Evolutionary conservation across 2,797 vertebrate genomes (phyloP).

Genomic region (Columba guinea): DNA sequence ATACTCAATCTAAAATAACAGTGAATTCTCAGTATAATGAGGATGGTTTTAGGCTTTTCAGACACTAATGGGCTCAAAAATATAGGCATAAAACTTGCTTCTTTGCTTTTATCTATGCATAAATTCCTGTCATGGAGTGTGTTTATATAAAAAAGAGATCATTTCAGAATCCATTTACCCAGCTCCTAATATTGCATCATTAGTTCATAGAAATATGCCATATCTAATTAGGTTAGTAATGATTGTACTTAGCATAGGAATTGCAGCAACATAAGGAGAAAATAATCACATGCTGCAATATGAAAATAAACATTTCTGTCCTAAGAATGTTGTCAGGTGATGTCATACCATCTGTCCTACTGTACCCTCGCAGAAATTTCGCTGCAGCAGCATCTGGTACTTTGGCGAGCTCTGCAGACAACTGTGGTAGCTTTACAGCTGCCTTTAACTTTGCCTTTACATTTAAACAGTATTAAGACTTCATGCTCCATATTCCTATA

Average conservation of each 20-base stretch:
- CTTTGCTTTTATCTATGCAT: not conserved
- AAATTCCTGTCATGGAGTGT: not conserved
- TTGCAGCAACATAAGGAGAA: conserved; percentile 67
- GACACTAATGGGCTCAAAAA: not conserved
- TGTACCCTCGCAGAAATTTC: conserved; percentile 16
- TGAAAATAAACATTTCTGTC: conserved; percentile 55
- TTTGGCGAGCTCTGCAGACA: conserved; percentile 47
- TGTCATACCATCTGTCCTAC: conserved; percentile 31
- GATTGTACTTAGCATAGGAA: conserved; percentile 58
- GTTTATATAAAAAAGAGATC: not conserved
- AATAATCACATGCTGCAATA: conserved; percentile 55
- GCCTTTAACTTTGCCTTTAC: conserved; percentile 13
- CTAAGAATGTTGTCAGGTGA: conserved; percentile 54
- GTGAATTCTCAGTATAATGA: not conserved
- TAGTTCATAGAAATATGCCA: conserved; percentile 9
- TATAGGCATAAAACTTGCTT: not conserved
- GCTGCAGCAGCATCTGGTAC: conserved; percentile 52
- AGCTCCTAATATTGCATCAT: not conserved
- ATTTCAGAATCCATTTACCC: not conserved
- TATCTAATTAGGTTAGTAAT: conserved; percentile 55
- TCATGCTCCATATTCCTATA: not conserved
- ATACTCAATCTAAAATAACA: not conserved
- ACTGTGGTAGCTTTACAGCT: conserved; percentile 46
- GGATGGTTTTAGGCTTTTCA: conserved; percentile 14
- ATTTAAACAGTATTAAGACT: conserved; percentile 18